Evolutionary conservation across 53 echinoderm and acorn worm genomes (phyloP), one percentile per base, ranked within the genome.

Genomic region (Luidia sarsii): DNA sequence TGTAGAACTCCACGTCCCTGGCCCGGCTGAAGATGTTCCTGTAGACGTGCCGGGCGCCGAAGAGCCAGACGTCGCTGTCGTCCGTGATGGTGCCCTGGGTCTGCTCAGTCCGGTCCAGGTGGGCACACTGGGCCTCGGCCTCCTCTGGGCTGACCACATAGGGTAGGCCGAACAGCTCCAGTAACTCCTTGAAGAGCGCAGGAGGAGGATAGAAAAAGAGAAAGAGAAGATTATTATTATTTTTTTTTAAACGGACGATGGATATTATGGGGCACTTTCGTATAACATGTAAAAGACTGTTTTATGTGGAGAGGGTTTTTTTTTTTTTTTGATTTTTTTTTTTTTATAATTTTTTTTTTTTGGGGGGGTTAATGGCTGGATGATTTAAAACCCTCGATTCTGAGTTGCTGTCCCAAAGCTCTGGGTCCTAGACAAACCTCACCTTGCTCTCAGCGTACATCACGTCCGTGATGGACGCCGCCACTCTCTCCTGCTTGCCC

Each of bases 121-220:
- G 91, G 3, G 97, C 97, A 65, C 97, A 97, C 85, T 97, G 97
- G 4, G 97, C 97, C 52, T 97, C 97, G 11, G 97, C 97, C 45
- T 97, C 97, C 70, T 94, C 86, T 4, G 93, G 97, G 50, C 97
- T 94, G 23, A 57, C 88, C 0, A 97, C 86, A 87, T 89, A 97
- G 29, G 97, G 97, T 3, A 97, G 67, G 7, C 97, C 97, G 87
- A 97, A 97, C 63, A 94, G 72, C 33, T 70, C 50, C 8, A 97
- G 80, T 15, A 97, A 62, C 77, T 97, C 97, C 97, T 97, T 65
- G n/a, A n/a, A n/a, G n/a, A n/a, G n/a, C n/a, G n/a, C n/a, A n/a
- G n/a, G n/a, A n/a, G n/a, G n/a, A n/a, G n/a, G n/a, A n/a, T n/a
- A n/a, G n/a, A n/a, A n/a, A n/a, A n/a, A n/a, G n/a, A n/a, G n/a